These are phyloP conservation scores for Oryctolagus cuniculus DNA, from an alignment of 2,113 vertebrate genomes.

Conservation along the genomic window DNA sequence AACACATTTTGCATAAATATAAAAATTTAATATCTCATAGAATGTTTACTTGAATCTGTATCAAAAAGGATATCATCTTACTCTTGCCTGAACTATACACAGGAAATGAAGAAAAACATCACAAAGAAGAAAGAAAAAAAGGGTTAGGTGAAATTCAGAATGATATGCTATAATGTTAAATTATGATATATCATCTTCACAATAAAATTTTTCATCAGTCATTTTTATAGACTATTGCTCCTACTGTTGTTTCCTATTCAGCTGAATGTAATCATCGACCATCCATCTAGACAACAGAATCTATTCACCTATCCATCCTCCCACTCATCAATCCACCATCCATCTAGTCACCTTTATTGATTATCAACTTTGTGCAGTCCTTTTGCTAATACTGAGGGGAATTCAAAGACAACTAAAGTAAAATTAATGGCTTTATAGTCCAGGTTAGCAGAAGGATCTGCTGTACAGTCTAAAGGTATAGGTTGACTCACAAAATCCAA, in stretches of 20 bases:
- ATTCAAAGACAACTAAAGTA: background rate
- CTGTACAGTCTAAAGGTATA: background rate
- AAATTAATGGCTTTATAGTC: background rate
- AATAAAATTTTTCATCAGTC: background rate
- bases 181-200: background rate
- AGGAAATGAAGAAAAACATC: constrained; percentile 7
- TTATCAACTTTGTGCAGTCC: background rate
- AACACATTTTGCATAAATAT: background rate
- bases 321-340: background rate
- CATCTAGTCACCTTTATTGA: background rate
- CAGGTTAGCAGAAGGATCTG: background rate
- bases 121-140: background rate
- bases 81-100: background rate
- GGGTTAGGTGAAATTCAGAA: background rate
- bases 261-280: background rate
- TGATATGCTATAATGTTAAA: background rate
- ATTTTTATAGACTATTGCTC: background rate
- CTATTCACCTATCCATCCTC: background rate
- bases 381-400: background rate
- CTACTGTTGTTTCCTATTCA: background rate
- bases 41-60: background rate
- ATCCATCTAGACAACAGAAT: background rate
- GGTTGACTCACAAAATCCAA: background rate
- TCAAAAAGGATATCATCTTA: background rate
- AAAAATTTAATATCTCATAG: constrained; percentile 2